Percentiles rank a stretch among this genome's conserved stretches.
Conservation (phyloP, 2,888 invertebrate species). For the Acleris literana region DNA sequence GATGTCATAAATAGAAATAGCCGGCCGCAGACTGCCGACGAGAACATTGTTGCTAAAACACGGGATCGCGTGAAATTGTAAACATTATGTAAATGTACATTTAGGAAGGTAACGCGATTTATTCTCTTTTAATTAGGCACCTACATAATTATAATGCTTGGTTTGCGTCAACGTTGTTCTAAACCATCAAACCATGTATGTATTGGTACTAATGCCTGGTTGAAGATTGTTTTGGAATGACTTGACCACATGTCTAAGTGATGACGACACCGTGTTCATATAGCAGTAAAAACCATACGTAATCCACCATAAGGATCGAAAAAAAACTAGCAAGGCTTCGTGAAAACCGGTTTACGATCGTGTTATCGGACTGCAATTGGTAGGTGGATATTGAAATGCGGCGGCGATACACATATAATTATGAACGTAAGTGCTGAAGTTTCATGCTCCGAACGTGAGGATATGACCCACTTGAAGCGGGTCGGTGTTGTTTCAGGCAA, state of each 20-base stretch:
- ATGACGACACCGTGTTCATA: slow-evolving; percentile 32
- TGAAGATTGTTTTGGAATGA: background rate
- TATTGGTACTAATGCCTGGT: background rate
- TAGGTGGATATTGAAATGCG: slow-evolving; percentile 44
- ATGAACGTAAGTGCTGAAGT: slow-evolving; percentile 51
- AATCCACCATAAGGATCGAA: slow-evolving; percentile 40
- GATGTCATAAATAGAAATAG: slow-evolving; percentile 86
- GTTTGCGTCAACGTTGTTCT: background rate
- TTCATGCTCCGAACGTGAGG: slow-evolving; percentile 63
- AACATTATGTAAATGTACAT: slow-evolving; percentile 45
- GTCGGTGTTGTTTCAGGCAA: slow-evolving; percentile 61
- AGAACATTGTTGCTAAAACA: slow-evolving; percentile 70
- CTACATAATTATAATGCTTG: background rate
- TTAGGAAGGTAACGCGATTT: slow-evolving; percentile 40
- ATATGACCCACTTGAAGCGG: slow-evolving; percentile 75
- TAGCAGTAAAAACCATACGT: slow-evolving; percentile 34
- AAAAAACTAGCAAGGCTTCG: slow-evolving; percentile 42
- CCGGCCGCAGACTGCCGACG: slow-evolving; percentile 66
- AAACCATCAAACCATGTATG: background rate
- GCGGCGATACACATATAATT: slow-evolving; percentile 32
- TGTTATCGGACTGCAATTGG: slow-evolving; percentile 40
- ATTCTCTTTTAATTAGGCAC: slow-evolving; percentile 12
- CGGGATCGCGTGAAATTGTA: slow-evolving; percentile 60
- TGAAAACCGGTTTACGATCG: slow-evolving; percentile 65
- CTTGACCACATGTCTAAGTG: slow-evolving; percentile 16